Base-by-base conservation (phyloP, 1,140 invertebrate species). In the Trachymyrmex cornetzi region DNA sequence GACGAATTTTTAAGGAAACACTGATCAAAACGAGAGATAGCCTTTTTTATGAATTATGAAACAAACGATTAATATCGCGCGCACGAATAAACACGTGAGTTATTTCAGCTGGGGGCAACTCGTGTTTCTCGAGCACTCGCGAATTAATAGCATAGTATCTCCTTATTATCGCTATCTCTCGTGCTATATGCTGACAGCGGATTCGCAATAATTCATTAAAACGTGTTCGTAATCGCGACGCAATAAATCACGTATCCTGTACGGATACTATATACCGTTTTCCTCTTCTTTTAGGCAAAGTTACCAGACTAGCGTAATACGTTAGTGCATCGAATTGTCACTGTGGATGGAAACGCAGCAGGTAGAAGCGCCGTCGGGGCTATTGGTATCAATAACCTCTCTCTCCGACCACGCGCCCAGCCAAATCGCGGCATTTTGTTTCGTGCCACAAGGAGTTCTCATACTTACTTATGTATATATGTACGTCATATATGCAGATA, bases 361-460 rank as follows among this genome's bases (percentile, higher is more conserved):
- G 75, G 75, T 80, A 80, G 63, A 79, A 69, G 50, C 75, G 61
- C 61, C 77, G 64, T 50, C 50, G 63, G 50, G 55, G 14, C 69
- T 84, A 75, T 84, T 69, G 55, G 80, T 84, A 74, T 84, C 80
- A 84, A 84, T 84, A 84, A 84, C 11, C 55, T 22, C 30, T 19
- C n/a, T 19, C 22, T 11, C 59, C 38, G 53, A 22, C 44, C 71
- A n/a, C n/a, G 72, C 44, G 55, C 44, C 22, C 38, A 34, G 22
- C 38, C 64, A 61, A 84, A 84, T 34, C 55, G 80, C 55, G 69
- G 69, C 80, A 57, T 84, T 75, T 84, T 75, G 80, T 82, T 72
- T 72, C 80, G 53, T 82, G 34, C 38, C 69, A 69, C 30, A 16
- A 71, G 22, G 24, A 74, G 57, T 24, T 69, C 69, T 55, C 30